Percentiles rank a stretch among this genome's conserved stretches.
phyloP scores from a whole-genome alignment of 2,888 invertebrate genomes.

The Drepana falcataria region DNA sequence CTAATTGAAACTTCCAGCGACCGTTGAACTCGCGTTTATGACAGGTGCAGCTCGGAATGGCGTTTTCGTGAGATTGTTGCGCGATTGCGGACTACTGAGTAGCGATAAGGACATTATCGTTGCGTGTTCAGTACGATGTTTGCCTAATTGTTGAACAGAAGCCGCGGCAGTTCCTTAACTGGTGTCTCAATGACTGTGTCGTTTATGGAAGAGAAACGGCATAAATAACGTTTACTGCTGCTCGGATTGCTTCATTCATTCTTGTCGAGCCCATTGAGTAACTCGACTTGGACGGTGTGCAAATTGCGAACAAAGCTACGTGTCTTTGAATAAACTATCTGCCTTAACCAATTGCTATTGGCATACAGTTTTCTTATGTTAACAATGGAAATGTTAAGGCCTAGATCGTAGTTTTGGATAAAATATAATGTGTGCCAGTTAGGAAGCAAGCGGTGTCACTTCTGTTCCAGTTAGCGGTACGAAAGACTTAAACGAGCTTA shows the following conservation, averaged over 20 bases:
- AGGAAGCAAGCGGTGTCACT: constrained; percentile 16
- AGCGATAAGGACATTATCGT: constrained; percentile 51
- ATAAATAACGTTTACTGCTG: constrained; percentile 63
- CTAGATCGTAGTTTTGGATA: constrained; percentile 11
- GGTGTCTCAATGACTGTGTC: constrained; percentile 43
- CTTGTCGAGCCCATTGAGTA: constrained; percentile 59
- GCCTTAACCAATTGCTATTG: constrained; percentile 40
- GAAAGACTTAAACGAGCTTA: constrained; percentile 41
- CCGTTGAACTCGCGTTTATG: constrained; percentile 59
- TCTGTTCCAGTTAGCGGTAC: constrained; percentile 17
- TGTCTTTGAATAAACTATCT: constrained; percentile 46
- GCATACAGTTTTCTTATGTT: constrained; percentile 45
- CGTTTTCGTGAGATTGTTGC: constrained; percentile 72
- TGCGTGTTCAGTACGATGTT: constrained; percentile 38
- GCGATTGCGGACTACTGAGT: constrained; percentile 61
- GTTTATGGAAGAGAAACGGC: constrained; percentile 65
- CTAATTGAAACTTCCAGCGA: constrained; percentile 61
- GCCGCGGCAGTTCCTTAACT: constrained; percentile 55
- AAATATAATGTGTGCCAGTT: constrained; percentile 20
- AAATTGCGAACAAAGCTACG: constrained; percentile 55
- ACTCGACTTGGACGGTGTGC: constrained; percentile 41
- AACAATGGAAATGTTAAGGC: constrained; percentile 24
- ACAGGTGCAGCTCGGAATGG: constrained; percentile 73
- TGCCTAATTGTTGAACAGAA: constrained; percentile 73
- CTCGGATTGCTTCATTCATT: constrained; percentile 72